Percentiles rank a stretch among this genome's conserved stretches.
These are phyloP conservation scores for Chrysochloris asiatica DNA, from an alignment of 2,113 vertebrate genomes.

Conservation along the genomic window DNA sequence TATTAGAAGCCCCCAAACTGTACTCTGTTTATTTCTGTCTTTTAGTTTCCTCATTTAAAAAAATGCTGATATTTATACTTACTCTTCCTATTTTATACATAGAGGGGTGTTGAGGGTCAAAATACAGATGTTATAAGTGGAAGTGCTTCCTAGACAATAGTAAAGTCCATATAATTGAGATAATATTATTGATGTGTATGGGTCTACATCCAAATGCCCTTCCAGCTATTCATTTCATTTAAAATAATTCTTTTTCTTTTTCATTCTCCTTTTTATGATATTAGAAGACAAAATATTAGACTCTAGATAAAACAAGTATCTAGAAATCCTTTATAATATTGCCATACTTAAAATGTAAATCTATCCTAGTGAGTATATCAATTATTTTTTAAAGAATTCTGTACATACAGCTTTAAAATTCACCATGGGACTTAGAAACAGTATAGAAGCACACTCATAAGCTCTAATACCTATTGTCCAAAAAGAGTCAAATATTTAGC, in stretches of 20 bases:
- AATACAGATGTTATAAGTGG: neutral
- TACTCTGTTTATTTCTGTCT: neutral
- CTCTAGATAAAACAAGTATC: neutral
- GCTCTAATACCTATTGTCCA: neutral
- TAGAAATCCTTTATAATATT: constrained; percentile 1
- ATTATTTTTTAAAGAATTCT: neutral
- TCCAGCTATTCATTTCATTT: neutral
- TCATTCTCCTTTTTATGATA: neutral
- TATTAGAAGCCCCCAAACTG: neutral
- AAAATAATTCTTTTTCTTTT: constrained; percentile 34
- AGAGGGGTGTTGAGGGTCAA: neutral
- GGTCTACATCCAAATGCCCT: neutral
- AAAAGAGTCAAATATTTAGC: constrained; percentile 42
- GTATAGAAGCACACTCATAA: neutral
- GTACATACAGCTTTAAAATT: neutral
- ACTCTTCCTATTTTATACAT: neutral
- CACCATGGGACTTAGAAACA: neutral
- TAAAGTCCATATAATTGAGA: neutral
- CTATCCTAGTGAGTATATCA: neutral
- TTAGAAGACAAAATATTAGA: neutral
- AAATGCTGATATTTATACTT: neutral
- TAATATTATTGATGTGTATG: neutral
- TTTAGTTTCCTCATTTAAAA: neutral
- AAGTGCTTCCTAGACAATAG: neutral
- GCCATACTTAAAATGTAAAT: neutral